Evolutionary conservation across 2,888 invertebrate genomes (phyloP).

Genomic region (Amiota minor): DNA sequence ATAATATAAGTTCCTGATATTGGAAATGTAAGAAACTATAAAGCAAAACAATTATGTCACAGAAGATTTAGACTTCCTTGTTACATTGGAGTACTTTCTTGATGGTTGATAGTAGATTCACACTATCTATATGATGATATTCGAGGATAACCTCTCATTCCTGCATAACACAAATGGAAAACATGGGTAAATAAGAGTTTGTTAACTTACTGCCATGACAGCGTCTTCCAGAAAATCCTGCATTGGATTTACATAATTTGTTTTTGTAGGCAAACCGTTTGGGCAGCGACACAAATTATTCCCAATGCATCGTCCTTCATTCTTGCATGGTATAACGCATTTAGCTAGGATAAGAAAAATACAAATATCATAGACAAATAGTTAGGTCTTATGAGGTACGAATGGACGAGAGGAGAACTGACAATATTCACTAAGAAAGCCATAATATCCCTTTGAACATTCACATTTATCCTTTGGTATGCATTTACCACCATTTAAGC

Average conservation of each 20-base stretch:
- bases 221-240: conserved; percentile 87
- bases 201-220: conserved; percentile 82
- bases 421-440: conserved; percentile 92
- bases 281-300: conserved; percentile 93
- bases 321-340: conserved; percentile 91
- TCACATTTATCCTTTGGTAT: conserved; percentile 94
- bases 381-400: conserved; percentile 50
- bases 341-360: conserved; percentile 78
- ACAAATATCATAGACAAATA: not conserved
- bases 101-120: conserved; percentile 20
- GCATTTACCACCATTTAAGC: conserved; percentile 94
- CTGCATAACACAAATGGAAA: conserved; percentile 40
- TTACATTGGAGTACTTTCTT: not conserved
- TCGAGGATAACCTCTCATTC: conserved; percentile 56
- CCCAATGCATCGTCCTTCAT: conserved; percentile 90
- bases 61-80: conserved; percentile 13
- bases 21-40: not conserved
- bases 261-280: conserved; percentile 81
- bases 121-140: conserved; percentile 41
- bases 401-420: too few species aligned
- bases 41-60: not conserved
- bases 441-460: conserved; percentile 93
- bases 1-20: too few species aligned
- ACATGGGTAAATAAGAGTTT: not conserved
- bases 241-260: conserved; percentile 83